These are phyloP conservation scores for zebrafish (Danio rerio) DNA, from an alignment of 2,113 vertebrate species.

Conservation along the genomic window GRCz12tu NC_133180.1:29909501-29910000, in stretches of 20 bases:
- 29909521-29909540: too few relatives aligned
- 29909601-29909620: neutral
- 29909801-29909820: constrained; percentile 45
- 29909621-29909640: neutral
- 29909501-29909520: too few relatives aligned
- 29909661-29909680: neutral
- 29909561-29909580: too few relatives aligned
- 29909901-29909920: constrained; percentile 52
- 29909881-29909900: constrained; percentile 34
- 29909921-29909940: constrained; percentile 47
- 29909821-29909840: constrained; percentile 46
- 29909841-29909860: constrained; percentile 56
- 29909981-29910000: constrained; percentile 52
- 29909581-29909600: neutral
- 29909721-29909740: constrained; percentile 12
- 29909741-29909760: constrained; percentile 32
- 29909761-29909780: constrained; percentile 44
- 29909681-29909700: neutral
- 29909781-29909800: constrained; percentile 44
- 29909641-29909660: neutral
- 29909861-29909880: constrained; percentile 52
- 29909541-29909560: too few relatives aligned
- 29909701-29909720: constrained; percentile 2
- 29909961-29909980: constrained; percentile 36
- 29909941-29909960: constrained; percentile 20